These are phyloP conservation scores for Girardia tigrina DNA, from an alignment of 2,888 invertebrate species.

Conservation along the genomic window DNA sequence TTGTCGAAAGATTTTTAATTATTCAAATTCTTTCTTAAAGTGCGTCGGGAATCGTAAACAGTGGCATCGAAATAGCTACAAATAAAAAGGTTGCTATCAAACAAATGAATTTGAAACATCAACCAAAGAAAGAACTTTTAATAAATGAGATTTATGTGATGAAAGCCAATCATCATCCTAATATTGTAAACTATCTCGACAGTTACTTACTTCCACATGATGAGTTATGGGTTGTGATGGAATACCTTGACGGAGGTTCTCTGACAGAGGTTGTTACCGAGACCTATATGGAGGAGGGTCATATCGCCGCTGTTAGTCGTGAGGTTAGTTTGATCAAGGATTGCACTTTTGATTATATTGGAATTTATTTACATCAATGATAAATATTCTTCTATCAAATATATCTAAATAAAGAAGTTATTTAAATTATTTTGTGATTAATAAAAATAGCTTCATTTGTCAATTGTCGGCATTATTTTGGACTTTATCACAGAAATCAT, in stretches of 20 bases:
- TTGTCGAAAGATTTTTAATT: neutral
- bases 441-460: too few species aligned
- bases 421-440: too few species aligned
- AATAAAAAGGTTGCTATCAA: conserved; percentile 70
- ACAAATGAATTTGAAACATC: conserved; percentile 81
- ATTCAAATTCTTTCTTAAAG: neutral
- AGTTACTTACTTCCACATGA: conserved; percentile 71
- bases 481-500: too few species aligned
- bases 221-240: conserved; percentile 91
- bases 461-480: too few species aligned
- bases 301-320: conserved; percentile 81
- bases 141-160: conserved; percentile 67
- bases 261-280: conserved; percentile 91
- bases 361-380: too few species aligned
- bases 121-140: conserved; percentile 84
- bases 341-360: too few species aligned
- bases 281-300: conserved; percentile 85
- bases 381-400: too few species aligned
- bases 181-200: conserved; percentile 83
- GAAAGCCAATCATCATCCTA: conserved; percentile 64
- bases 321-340: conserved; percentile 55
- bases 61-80: conserved; percentile 25
- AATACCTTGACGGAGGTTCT: conserved; percentile 70
- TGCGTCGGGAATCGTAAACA: conserved; percentile 36
- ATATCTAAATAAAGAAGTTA: too few species aligned